These are phyloP conservation scores for Platysteira castanea DNA, from an alignment of 2,113 vertebrate species.

Conservation along the genomic window DNA sequence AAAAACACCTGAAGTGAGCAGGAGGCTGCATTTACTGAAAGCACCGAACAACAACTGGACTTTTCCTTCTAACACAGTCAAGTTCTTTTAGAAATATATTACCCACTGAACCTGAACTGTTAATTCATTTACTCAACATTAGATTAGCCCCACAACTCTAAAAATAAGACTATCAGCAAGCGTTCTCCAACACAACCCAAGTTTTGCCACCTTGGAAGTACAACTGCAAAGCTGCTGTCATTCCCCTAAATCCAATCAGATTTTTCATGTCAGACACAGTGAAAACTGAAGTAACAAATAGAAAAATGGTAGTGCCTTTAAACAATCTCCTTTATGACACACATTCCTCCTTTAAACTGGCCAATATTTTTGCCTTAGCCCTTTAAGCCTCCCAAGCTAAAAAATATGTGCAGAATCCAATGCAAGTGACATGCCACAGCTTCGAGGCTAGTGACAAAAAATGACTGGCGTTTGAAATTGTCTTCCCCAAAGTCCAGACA, in stretches of 20 bases:
- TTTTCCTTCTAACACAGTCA: background rate
- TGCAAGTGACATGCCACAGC: background rate
- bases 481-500: background rate
- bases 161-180: slow-evolving; percentile 6
- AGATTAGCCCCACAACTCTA: background rate
- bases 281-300: background rate
- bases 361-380: background rate
- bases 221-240: slow-evolving; percentile 1
- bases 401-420: background rate
- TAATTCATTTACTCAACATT: background rate
- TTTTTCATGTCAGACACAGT: background rate
- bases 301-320: background rate
- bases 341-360: background rate
- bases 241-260: slow-evolving; percentile 32
- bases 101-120: background rate
- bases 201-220: background rate
- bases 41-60: background rate
- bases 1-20: background rate
- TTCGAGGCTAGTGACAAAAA: background rate
- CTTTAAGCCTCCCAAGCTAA: background rate
- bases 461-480: background rate
- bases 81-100: background rate
- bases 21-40: background rate
- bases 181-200: slow-evolving; percentile 19
- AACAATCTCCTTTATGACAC: background rate